Evolutionary conservation across 2,888 invertebrate species (phyloP), one percentile per base, ranked within the genome.

Genomic region (Yponomeuta sedellus): DNA sequence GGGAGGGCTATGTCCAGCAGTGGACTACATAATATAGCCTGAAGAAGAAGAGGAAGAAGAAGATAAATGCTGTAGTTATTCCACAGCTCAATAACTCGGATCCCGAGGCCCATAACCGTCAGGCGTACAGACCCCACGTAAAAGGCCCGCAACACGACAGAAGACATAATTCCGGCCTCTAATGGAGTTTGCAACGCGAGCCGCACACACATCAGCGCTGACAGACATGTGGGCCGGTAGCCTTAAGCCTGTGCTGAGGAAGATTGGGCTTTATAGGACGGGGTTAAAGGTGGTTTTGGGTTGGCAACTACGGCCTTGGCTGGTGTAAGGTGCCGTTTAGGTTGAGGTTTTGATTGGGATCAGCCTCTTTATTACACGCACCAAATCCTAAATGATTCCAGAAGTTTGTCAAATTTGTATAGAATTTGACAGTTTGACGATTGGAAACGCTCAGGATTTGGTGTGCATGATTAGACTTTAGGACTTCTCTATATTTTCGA

Each of bases 131-230:
- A 52, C 44, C 44, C 44, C 44, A 52, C 44, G 44, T 12, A 52
- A 16, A 52, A 52, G 44, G 44, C 44, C 16, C 44, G 44, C 44
- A 5, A 52, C 44, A 74, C 75, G 85, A 85, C 83, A 81, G 80
- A 71, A 70, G 71, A 81, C 81, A 86, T 88, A 88, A 84, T 83
- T 87, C 52, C 80, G 73, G 74, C 68, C 74, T 70, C 76, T 87
- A 88, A 88, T 88, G 85, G 86, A 87, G 84, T 85, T 83, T 72
- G 80, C 83, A 80, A 80, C 86, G 85, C 85, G 86, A 85, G 82
- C 79, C 74, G 71, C 77, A 79, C 74, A 85, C 86, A 87, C 84
- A 88, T 88, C 86, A 88, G 79, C 75, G 69, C 75, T 69, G 76
- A 85, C 77, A 77, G 79, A 79, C 63, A 20, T 63, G 22, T 63